Base-by-base conservation (phyloP, 2,888 invertebrate species). In the Pterobdella sp. region DNA sequence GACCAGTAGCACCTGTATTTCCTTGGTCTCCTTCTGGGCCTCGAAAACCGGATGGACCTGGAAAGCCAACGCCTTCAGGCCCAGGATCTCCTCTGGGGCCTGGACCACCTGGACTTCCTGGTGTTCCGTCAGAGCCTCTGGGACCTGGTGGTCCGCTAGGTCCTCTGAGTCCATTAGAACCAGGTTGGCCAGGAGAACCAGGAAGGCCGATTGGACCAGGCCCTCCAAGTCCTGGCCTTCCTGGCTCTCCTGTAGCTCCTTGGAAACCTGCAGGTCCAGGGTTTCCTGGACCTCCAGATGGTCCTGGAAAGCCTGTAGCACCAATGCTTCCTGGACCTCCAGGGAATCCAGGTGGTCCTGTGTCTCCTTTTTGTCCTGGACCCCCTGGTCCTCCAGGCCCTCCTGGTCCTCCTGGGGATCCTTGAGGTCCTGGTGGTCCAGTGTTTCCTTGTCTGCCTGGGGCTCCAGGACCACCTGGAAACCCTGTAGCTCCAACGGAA, bases 221-320 rank as follows among this genome's bases (percentile, higher is more conserved):
- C 37, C 77, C 74, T n/a, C 31, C 68, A 34, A 68, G 14, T 63
- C 77, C 75, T 56, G 72, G 37, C 34, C 31, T 49, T 73, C 77
- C 72, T 56, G 75, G 14, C 56, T 29, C 22, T n/a, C 74, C 69
- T 22, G 60, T 56, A 26, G n/a, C 7, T 7, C 60, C 60, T 56
- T 56, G 60, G 7, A n/a, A n/a, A 26, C 60, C 60, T 56, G 60
- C n/a, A 18, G 60, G 60, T 42, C 49, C 49, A 42, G 49, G n/a
- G 26, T 56, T 22, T 4, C 60, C 60, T 56, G 10, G 60, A 26
- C 7, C 26, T 18, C 60, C 60, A 56, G 4, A 3, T 14, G n/a
- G 7, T 56, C 60, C 60, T 7, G 60, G 60, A 26, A 26, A 26
- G 3, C 60, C 60, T 56, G 49, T 3, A 31, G 49, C 49, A 1